These are phyloP conservation scores for Ypsolopha sequella DNA, from an alignment of 2,888 invertebrate species.

Conservation along the genomic window DNA sequence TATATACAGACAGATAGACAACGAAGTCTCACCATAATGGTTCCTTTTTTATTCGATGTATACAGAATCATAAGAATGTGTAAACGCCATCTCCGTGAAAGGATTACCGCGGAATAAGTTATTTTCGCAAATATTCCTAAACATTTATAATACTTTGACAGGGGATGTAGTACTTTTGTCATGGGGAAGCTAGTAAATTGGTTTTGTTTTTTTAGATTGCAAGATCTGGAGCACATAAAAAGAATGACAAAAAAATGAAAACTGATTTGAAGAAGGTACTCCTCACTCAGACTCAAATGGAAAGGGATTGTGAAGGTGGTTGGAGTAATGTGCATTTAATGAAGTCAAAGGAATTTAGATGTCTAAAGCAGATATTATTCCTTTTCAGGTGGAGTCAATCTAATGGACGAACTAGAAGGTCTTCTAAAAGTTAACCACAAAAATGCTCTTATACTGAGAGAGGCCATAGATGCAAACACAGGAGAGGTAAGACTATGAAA, in stretches of 20 bases:
- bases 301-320: slow-evolving; percentile 3
- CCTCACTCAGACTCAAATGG: slow-evolving; percentile 8
- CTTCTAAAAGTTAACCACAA: slow-evolving; percentile 35
- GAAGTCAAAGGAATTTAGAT: too few relatives aligned
- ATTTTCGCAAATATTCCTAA: too few relatives aligned
- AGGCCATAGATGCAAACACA: slow-evolving; percentile 24
- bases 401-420: slow-evolving; percentile 40
- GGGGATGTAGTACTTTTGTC: too few relatives aligned
- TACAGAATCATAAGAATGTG: too few relatives aligned
- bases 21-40: too few relatives aligned
- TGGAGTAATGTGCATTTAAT: too few relatives aligned
- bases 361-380: too few relatives aligned
- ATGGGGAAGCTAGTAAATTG: not conserved
- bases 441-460: slow-evolving; percentile 26
- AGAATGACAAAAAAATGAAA: slow-evolving; percentile 58
- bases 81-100: too few relatives aligned
- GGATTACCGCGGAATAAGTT: too few relatives aligned
- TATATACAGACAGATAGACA: too few relatives aligned
- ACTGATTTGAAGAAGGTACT: slow-evolving; percentile 29
- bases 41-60: too few relatives aligned
- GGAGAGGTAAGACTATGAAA: slow-evolving; percentile 32
- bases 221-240: slow-evolving; percentile 66
- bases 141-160: too few relatives aligned
- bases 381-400: slow-evolving; percentile 26
- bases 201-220: slow-evolving; percentile 47